Conservation (phyloP, 1,140 invertebrate genomes). For the Drosophila sp. region DNA sequence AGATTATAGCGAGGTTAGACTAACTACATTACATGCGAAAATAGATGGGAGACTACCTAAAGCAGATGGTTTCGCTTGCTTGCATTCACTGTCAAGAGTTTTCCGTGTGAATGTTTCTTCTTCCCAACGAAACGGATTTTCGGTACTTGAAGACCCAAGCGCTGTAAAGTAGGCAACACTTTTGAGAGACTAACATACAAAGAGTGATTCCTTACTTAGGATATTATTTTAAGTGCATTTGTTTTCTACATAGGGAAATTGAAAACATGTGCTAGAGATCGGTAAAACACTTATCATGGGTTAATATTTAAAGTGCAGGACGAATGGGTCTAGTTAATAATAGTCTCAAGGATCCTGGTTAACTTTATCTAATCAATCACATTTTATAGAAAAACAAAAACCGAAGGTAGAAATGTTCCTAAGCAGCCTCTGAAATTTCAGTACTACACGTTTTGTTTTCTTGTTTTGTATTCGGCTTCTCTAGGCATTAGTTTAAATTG, state of each 20-base stretch:
- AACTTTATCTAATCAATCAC: no score
- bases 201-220: no score
- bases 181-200: no score
- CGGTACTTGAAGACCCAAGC: background rate
- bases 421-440: conserved; percentile 1
- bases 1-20: background rate
- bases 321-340: no score
- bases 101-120: background rate
- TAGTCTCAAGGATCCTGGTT: no score
- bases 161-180: no score
- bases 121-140: background rate
- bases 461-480: background rate
- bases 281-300: no score
- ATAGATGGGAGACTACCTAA: background rate
- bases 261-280: no score
- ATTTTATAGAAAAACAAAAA: no score
- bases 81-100: background rate
- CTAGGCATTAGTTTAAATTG: background rate
- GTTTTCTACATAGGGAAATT: no score
- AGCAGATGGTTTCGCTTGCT: background rate
- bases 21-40: background rate
- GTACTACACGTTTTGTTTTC: background rate
- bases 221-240: no score
- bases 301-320: no score
- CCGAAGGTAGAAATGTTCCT: background rate